Evolutionary conservation across 2,888 invertebrate species (phyloP).

Genomic region (Lepidochrysops patricia): DNA sequence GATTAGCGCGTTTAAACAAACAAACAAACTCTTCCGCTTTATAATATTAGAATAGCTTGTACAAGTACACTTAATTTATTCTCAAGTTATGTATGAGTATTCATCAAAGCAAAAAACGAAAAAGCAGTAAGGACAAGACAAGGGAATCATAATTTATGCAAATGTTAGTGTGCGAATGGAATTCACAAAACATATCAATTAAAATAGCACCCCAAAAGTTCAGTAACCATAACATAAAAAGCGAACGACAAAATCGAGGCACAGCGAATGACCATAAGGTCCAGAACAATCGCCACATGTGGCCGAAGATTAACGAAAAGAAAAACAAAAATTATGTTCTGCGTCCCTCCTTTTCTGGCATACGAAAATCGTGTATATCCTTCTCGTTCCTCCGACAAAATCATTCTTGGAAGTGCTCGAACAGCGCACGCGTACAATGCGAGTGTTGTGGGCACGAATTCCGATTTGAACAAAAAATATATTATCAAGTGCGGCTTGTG

Average conservation of each 20-base stretch:
- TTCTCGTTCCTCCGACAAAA: conserved; percentile 53
- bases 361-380: conserved; percentile 20
- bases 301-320: conserved; percentile 69
- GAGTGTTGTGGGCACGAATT: conserved; percentile 66
- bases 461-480: conserved; percentile 51
- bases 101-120: background rate
- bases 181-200: conserved; percentile 34
- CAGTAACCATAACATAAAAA: conserved; percentile 45
- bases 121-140: background rate
- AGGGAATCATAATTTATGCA: background rate
- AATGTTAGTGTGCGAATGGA: background rate
- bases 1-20: too few relatives aligned
- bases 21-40: too few relatives aligned
- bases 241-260: conserved; percentile 31
- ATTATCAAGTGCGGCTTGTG: conserved; percentile 39
- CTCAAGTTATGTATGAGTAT: too few relatives aligned
- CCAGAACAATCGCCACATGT: conserved; percentile 73
- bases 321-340: conserved; percentile 63
- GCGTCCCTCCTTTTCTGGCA: conserved; percentile 31
- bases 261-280: conserved; percentile 66
- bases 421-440: conserved; percentile 66
- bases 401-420: conserved; percentile 67
- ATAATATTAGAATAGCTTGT: too few relatives aligned
- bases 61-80: too few relatives aligned
- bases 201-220: conserved; percentile 59